Evolutionary conservation across 2,113 vertebrate species (phyloP).

Genomic region (Pelecanus crispus): DNA sequence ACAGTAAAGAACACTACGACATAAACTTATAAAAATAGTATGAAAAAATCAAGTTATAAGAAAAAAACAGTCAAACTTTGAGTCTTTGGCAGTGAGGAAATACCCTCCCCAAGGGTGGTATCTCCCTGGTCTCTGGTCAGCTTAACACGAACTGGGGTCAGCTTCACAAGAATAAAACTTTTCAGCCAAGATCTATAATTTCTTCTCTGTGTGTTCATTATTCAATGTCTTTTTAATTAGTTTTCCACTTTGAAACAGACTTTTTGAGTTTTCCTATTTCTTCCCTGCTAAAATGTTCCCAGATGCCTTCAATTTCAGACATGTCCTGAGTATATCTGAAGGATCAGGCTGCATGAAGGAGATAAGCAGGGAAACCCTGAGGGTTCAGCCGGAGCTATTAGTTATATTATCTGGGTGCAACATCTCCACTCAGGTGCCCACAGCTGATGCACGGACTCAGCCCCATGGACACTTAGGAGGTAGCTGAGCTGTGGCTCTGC

Average conservation of each 20-base stretch:
- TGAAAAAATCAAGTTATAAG: neutral
- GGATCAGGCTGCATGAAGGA: neutral
- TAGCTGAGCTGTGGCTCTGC: neutral
- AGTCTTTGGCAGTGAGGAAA: neutral
- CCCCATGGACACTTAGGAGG: accelerated
- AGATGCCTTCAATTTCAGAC: neutral
- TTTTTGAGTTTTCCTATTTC: neutral
- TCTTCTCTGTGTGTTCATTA: neutral
- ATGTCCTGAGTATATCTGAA: neutral
- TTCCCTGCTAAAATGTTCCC: neutral
- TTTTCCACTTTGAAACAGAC: neutral
- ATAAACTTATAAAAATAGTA: neutral
- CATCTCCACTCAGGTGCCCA: neutral
- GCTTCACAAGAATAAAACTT: neutral
- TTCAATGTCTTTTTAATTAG: neutral
- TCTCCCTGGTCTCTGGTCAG: neutral
- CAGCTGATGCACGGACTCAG: neutral
- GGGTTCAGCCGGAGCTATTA: neutral
- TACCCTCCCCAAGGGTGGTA: neutral
- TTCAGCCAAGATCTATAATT: neutral
- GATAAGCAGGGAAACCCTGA: neutral
- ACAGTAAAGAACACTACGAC: neutral
- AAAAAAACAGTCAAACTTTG: neutral
- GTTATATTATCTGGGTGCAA: neutral
- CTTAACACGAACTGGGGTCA: neutral